Percentiles rank a stretch among this genome's conserved stretches.
phyloP scores from a whole-genome alignment of 2,888 invertebrate species.

The Tuberolachnus salignus region DNA sequence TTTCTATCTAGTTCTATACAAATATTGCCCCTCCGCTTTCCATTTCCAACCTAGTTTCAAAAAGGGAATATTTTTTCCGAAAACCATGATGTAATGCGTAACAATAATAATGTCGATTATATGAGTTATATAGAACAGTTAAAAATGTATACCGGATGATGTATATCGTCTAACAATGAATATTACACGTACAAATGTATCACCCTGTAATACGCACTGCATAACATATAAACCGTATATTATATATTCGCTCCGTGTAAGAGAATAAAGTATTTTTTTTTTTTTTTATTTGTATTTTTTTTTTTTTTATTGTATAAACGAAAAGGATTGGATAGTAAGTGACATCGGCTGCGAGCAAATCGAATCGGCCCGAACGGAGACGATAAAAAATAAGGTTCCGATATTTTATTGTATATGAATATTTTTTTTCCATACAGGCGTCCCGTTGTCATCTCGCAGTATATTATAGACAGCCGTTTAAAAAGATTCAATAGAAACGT shows the following conservation, averaged over 20 bases:
- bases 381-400: neutral
- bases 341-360: slow-evolving; percentile 29
- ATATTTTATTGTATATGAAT: neutral
- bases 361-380: slow-evolving; percentile 16
- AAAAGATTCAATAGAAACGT: neutral
- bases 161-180: too few relatives aligned
- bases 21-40: too few relatives aligned
- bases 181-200: too few relatives aligned
- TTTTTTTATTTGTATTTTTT: too few relatives aligned
- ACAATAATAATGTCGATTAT: neutral
- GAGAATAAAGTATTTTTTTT: slow-evolving; percentile 31
- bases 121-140: too few relatives aligned
- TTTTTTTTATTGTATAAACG: neutral
- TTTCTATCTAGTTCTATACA: too few relatives aligned
- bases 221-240: neutral
- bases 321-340: slow-evolving; percentile 23
- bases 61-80: too few relatives aligned
- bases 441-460: neutral
- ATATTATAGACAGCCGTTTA: neutral
- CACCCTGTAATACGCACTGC: neutral
- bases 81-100: too few relatives aligned
- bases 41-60: too few relatives aligned
- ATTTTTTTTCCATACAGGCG: neutral
- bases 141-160: too few relatives aligned
- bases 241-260: neutral